Percentiles rank a stretch among this genome's conserved stretches.
phyloP scores from a whole-genome alignment of 2,888 invertebrate species.

The Thera britannica region DNA sequence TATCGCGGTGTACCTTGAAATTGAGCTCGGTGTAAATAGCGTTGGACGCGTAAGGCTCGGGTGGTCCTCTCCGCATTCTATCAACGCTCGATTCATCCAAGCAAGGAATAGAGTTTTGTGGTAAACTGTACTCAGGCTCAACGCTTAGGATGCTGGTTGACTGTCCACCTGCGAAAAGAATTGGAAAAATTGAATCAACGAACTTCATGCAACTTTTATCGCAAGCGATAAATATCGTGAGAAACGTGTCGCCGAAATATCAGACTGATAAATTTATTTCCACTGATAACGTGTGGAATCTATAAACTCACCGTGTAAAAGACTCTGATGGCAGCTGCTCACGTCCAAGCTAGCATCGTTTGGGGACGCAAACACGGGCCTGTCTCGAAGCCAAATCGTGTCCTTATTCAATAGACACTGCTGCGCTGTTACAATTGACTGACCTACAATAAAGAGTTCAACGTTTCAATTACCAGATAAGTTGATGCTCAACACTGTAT shows the following conservation, averaged over 20 bases:
- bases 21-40: slow-evolving; percentile 84
- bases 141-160: slow-evolving; percentile 76
- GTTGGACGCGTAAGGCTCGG: slow-evolving; percentile 80
- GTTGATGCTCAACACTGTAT: slow-evolving; percentile 11
- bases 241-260: slow-evolving; percentile 52
- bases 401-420: slow-evolving; percentile 82
- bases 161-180: slow-evolving; percentile 67
- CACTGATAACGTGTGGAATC: slow-evolving; percentile 25
- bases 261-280: slow-evolving; percentile 34
- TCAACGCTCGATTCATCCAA: slow-evolving; percentile 77
- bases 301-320: slow-evolving; percentile 70
- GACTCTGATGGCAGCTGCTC: slow-evolving; percentile 77
- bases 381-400: slow-evolving; percentile 79
- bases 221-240: slow-evolving; percentile 46
- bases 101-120: slow-evolving; percentile 79
- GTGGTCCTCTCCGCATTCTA: slow-evolving; percentile 74
- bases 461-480: slow-evolving; percentile 63
- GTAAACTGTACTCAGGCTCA: slow-evolving; percentile 79
- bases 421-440: slow-evolving; percentile 80
- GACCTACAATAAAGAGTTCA: slow-evolving; percentile 70
- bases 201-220: slow-evolving; percentile 9
- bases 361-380: slow-evolving; percentile 74
- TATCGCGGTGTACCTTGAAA: slow-evolving; percentile 79
- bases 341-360: slow-evolving; percentile 70
- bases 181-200: slow-evolving; percentile 10